Evolutionary conservation across 2,888 invertebrate species (phyloP), one percentile per base, ranked within the genome.

Genomic region (Callosobruchus maculatus): DNA sequence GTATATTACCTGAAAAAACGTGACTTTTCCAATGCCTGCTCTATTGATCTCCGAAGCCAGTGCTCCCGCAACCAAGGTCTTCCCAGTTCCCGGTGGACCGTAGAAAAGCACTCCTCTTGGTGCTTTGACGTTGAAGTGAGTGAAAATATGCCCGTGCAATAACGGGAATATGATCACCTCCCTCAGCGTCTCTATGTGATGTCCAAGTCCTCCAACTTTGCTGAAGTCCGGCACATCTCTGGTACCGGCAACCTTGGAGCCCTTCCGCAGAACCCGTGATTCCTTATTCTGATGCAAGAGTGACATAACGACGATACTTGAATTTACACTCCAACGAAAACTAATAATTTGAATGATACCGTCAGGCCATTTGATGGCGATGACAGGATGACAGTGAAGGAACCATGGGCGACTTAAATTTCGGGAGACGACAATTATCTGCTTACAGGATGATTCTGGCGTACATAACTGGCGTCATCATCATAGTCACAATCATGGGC

Each of bases 71-170:
- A 86, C 84, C 68, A 87, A 81, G 49, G 87, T 87, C 79, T 87
- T 87, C 22, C 87, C 87, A 73, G 87, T 87, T 26, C 85, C 87
- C 79, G 87, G 87, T 26, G 86, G 87, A 71, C 87, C 87, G 75
- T 86, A 82, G 79, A 87, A 86, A 1, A 87, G 77, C 0, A 87
- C 84, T 20, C 87, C 86, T 74, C 84, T 78, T 0, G 87, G 85
- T 21, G 86, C 81, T 77, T 86, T 85, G 9, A 87, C 84, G 73
- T 85, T 83, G 77, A 87, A 87, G 79, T 86, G 82, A 18, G 83
- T 75, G 76, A 84, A 87, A 30, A 87, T 80, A 78, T 86, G 82
- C 20, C 81, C 81, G 76, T 86, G 85, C 21, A 86, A 74, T 74
- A 87, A 77, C 2, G 87, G 87, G 71, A 85, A 83, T 71, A 87